Base-by-base conservation (phyloP, 2,888 invertebrate genomes). In the Chymomyza fuscimana region DNA sequence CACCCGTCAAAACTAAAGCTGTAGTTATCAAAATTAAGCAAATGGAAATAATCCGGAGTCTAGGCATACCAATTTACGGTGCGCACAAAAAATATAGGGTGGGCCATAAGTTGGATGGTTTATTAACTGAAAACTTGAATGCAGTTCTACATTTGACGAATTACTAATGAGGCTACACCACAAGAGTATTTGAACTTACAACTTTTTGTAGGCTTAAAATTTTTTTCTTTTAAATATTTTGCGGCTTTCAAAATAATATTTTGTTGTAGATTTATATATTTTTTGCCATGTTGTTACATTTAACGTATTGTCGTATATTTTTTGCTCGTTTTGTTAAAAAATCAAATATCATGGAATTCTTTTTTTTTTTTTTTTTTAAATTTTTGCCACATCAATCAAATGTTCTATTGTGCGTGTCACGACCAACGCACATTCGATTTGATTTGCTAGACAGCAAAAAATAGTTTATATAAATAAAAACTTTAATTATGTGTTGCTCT, bases 341-440 rank as follows among this genome's bases (percentile, higher is more conserved):
- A 1, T 25, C 4, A 25, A 25, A 25, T 25, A 22, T 29, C 15
- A 16, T 12, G 22, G 29, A 16, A 4, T 52, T 22, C n/a, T n/a
- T 22, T 58, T 12, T 58, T 16, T 52, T 22, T 51, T 63, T 5
- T 6, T 63, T 63, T 52, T 32, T 25, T 25, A 7, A 77, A 74
- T 80, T 63, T 70, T 60, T 56, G 70, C 67, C 67, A 74, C 78
- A 80, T 74, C 77, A 78, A 78, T 78, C 78, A 74, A 74, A 74
- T 67, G 67, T 70, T 78, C 75, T 70, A 12, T 70, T 61, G 36
- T 72, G 58, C 58, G 54, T 54, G 5, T n/a, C 52, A 10, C 10
- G 40, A 40, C 40, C 40, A 40, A 40, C 40, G 40, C 40, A 40
- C 40, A 40, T 10, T 10, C 40, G 10, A 40, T 40, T 40, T 40